These are phyloP conservation scores for Aegotheles bennettii DNA, from an alignment of 2,113 vertebrate genomes.

Conservation along the genomic window DNA sequence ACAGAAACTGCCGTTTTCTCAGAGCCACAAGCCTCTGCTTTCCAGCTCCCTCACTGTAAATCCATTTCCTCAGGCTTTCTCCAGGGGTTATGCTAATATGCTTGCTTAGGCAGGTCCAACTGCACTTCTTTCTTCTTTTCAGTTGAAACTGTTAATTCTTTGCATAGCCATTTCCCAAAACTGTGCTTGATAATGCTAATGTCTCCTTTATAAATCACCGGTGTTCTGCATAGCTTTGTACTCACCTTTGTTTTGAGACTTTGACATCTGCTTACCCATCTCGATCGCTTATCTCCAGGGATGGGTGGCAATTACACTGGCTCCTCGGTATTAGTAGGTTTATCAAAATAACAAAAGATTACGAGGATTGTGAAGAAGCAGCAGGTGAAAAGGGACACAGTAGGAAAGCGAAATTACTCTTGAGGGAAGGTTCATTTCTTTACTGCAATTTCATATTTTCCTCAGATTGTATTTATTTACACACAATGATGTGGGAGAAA, in stretches of 20 bases:
- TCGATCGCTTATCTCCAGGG: conserved; percentile 39
- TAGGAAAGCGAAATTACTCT: background rate
- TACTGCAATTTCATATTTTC: background rate
- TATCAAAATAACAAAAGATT: conserved; percentile 51
- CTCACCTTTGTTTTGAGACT: conserved; percentile 29
- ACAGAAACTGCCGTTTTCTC: background rate
- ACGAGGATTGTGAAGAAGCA: background rate
- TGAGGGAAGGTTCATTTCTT: background rate
- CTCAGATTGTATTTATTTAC: background rate
- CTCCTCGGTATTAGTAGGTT: background rate
- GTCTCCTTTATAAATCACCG: conserved; percentile 14
- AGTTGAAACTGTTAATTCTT: background rate
- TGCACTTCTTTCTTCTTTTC: background rate
- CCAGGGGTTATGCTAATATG: conserved; percentile 17
- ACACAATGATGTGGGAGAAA: background rate
- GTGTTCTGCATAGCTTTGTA: conserved; percentile 50
- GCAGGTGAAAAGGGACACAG: background rate
- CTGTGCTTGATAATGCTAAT: conserved; percentile 35
- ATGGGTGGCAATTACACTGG: conserved; percentile 15
- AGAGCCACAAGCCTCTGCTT: background rate
- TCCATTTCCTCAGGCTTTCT: conserved; percentile 4
- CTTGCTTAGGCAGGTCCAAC: background rate
- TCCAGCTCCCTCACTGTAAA: background rate
- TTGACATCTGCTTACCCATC: conserved; percentile 44
- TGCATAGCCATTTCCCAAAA: background rate